phyloP scores from a whole-genome alignment of 2,113 vertebrate species.

The Thinocorus orbignyianus region DNA sequence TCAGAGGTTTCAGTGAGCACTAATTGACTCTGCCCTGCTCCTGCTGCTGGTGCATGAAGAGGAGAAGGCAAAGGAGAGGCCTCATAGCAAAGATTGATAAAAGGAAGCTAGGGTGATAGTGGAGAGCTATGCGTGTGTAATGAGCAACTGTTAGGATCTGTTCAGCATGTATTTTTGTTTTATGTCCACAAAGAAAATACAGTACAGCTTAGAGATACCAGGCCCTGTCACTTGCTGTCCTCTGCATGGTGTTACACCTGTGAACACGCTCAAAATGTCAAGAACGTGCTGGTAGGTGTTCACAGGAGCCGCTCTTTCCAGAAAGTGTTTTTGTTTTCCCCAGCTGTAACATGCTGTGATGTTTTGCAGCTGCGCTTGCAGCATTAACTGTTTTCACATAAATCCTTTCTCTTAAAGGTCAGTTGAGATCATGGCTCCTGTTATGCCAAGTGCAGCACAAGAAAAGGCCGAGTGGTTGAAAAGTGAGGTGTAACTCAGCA shows the following conservation, averaged over 20 bases:
- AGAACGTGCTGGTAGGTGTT: not conserved
- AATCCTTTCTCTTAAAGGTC: not conserved
- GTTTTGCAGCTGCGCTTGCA: not conserved
- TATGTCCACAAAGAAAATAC: not conserved
- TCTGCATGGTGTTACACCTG: not conserved
- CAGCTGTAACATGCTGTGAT: not conserved
- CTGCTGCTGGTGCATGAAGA: not conserved
- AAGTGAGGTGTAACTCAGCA: not conserved
- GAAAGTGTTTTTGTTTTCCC: not conserved
- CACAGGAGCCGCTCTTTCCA: not conserved
- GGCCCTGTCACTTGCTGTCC: not conserved
- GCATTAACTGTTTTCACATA: not conserved
- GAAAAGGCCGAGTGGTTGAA: not conserved
- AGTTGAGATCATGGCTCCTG: not conserved
- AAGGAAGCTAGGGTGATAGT: not conserved
- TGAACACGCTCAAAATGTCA: not conserved
- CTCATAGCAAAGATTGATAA: not conserved
- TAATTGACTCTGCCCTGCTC: not conserved
- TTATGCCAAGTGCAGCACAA: not conserved
- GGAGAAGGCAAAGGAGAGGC: not conserved
- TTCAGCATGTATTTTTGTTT: not conserved
- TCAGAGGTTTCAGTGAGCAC: not conserved
- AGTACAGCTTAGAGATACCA: not conserved
- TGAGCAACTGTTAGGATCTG: not conserved
- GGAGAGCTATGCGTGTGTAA: not conserved